Percentiles rank a stretch among this genome's conserved stretches.
Conservation (phyloP, 2,888 invertebrate species). For the Agriopis aurantiaria region DNA sequence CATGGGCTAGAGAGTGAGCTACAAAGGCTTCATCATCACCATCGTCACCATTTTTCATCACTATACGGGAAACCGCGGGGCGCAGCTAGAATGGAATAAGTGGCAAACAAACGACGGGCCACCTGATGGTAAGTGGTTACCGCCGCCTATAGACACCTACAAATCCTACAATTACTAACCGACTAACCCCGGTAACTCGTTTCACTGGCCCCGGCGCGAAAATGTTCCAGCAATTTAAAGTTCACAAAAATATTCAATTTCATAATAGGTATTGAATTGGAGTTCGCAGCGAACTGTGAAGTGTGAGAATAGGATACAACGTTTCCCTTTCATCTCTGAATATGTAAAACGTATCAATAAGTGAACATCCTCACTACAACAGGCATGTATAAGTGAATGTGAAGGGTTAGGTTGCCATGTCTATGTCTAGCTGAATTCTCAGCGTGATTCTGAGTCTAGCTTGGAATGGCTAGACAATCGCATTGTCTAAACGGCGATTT, state of each 20-base stretch:
- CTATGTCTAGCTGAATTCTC: conserved; percentile 29
- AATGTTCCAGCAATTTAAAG: conserved; percentile 14
- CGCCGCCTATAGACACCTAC: too few species aligned
- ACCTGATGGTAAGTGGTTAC: too few species aligned
- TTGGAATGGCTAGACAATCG: conserved; percentile 38
- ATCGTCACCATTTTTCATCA: too few species aligned
- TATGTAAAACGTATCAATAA: conserved; percentile 23
- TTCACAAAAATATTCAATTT: conserved; percentile 11
- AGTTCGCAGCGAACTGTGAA: conserved; percentile 18
- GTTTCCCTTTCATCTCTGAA: conserved; percentile 20
- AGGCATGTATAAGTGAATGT: conserved; percentile 18
- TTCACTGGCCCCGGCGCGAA: conserved; percentile 3
- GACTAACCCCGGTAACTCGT: too few species aligned
- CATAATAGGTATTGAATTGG: conserved; percentile 12
- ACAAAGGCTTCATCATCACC: too few species aligned
- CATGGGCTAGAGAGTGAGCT: too few species aligned
- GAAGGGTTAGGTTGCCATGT: conserved; percentile 21
- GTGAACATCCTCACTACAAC: conserved; percentile 25
- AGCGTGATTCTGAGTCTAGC: conserved; percentile 25
- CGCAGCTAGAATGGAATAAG: too few species aligned
- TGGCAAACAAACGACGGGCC: too few species aligned
- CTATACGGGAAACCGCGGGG: too few species aligned
- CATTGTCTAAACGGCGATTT: conserved; percentile 63
- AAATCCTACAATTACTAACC: too few species aligned
- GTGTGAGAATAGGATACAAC: conserved; percentile 20